These are phyloP conservation scores for Apoda limacodes DNA, from an alignment of 2,888 invertebrate species.

Conservation along the genomic window DNA sequence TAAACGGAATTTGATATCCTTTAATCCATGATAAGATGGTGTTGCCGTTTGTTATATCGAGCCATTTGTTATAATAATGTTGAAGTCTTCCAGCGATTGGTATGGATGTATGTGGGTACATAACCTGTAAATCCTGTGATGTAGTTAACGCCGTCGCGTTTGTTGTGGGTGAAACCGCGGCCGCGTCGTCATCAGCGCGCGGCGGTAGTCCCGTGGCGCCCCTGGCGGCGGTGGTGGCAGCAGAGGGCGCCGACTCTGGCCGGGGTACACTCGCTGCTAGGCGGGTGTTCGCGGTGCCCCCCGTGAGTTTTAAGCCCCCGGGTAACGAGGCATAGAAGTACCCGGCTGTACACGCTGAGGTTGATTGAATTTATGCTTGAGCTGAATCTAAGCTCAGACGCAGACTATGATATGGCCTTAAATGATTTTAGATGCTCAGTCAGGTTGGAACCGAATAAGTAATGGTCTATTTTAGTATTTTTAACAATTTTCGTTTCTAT, in stretches of 20 bases:
- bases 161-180: slow-evolving; percentile 1
- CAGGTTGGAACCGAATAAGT: slow-evolving; percentile 9
- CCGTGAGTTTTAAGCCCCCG: slow-evolving; percentile 7
- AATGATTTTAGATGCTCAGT: slow-evolving; percentile 11
- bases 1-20: slow-evolving; percentile 15
- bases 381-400: slow-evolving; percentile 5
- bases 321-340: too few species aligned
- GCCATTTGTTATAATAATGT: slow-evolving; percentile 11
- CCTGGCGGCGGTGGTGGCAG: slow-evolving; percentile 2
- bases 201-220: too few species aligned
- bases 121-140: too few species aligned
- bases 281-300: slow-evolving; percentile 8
- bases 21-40: slow-evolving; percentile 10
- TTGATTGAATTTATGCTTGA: too few species aligned
- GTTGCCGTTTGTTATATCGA: slow-evolving; percentile 7
- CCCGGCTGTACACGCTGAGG: too few species aligned
- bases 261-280: slow-evolving; percentile 8
- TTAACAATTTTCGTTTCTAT: slow-evolving; percentile 8
- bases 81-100: slow-evolving; percentile 9
- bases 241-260: slow-evolving; percentile 1
- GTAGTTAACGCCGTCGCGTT: slow-evolving; percentile 1
- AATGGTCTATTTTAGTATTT: slow-evolving; percentile 9
- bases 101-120: slow-evolving; percentile 5
- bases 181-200: slow-evolving; percentile 5
- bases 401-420: slow-evolving; percentile 8